Evolutionary conservation across 2,888 invertebrate species (phyloP).

Genomic region (Meghimatium bilineatum): DNA sequence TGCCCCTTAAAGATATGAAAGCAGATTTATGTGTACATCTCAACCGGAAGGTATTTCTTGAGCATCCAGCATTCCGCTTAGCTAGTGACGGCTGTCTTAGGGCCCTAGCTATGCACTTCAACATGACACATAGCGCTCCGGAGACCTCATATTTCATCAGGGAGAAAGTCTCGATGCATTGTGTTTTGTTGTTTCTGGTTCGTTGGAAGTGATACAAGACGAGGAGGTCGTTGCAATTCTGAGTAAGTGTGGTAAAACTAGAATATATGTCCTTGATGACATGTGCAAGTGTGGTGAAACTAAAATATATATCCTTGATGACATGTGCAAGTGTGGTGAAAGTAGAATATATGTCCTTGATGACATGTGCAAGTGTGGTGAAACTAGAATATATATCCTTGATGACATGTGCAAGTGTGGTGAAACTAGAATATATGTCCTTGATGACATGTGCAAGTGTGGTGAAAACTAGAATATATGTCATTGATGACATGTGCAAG

Average conservation of each 20-base stretch:
- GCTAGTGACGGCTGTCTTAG: conserved; percentile 95
- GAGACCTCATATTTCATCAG: conserved; percentile 97
- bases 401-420: too few relatives aligned
- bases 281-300: too few relatives aligned
- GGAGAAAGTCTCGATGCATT: conserved; percentile 99
- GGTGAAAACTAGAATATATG: too few relatives aligned
- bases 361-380: too few relatives aligned
- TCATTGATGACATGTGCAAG: too few relatives aligned
- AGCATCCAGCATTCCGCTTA: conserved; percentile 83
- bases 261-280: too few relatives aligned
- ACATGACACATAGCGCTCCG: conserved; percentile 95
- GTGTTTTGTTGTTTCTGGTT: conserved; percentile 99
- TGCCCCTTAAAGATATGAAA: conserved; percentile 99
- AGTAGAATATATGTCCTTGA: too few relatives aligned
- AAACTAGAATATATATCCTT: too few relatives aligned
- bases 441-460: too few relatives aligned
- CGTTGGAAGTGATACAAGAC: conserved; percentile 99
- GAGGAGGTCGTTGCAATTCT: conserved; percentile 99
- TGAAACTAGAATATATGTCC: too few relatives aligned
- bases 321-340: too few relatives aligned
- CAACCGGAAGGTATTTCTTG: conserved; percentile 92
- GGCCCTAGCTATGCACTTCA: conserved; percentile 79
- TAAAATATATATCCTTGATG: too few relatives aligned
- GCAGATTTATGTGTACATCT: conserved; percentile 99
- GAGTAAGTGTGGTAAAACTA: conserved; percentile 80